Percentiles rank a stretch among this genome's conserved stretches.
Evolutionary conservation across 2,888 invertebrate genomes (phyloP).

Genomic region (Eutolmus rufibarbis): DNA sequence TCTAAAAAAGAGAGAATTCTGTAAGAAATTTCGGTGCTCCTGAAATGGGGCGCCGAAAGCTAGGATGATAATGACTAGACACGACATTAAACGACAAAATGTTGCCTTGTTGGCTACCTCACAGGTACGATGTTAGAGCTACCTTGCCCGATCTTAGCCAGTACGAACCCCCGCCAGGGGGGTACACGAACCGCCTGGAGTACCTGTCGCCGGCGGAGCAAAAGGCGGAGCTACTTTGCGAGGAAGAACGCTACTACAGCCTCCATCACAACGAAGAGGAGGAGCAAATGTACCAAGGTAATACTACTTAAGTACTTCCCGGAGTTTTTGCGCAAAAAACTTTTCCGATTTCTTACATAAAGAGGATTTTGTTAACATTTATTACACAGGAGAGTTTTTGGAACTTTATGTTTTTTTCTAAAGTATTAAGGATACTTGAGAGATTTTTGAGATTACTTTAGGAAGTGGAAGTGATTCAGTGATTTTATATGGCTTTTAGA

Average conservation of each 20-base stretch:
- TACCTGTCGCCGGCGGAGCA: constrained; percentile 76
- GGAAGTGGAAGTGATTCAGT: neutral
- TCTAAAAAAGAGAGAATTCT: neutral
- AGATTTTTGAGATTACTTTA: neutral
- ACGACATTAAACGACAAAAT: constrained; percentile 12
- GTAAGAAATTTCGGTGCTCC: neutral
- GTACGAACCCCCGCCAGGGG: constrained; percentile 82
- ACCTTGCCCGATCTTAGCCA: constrained; percentile 84
- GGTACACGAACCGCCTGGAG: constrained; percentile 67
- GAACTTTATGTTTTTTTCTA: neutral
- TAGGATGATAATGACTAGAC: neutral
- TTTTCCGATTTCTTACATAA: neutral
- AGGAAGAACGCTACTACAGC: constrained; percentile 93
- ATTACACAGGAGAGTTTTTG: neutral
- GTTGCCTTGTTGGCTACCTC: constrained; percentile 41
- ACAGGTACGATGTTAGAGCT: constrained; percentile 93
- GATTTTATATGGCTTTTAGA: neutral
- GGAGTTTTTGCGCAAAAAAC: neutral
- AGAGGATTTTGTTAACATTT: neutral
- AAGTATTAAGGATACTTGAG: neutral
- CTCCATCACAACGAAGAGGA: constrained; percentile 88
- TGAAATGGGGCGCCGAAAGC: neutral
- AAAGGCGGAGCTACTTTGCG: constrained; percentile 88
- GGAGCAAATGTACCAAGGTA: constrained; percentile 90
- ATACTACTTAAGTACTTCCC: constrained; percentile 50